A percentile compares a stretch with the other conserved stretches of the same genome.
These are phyloP conservation scores for Leptoclinus maculatus DNA, from an alignment of 2,797 vertebrate genomes.

Conservation along the genomic window DNA sequence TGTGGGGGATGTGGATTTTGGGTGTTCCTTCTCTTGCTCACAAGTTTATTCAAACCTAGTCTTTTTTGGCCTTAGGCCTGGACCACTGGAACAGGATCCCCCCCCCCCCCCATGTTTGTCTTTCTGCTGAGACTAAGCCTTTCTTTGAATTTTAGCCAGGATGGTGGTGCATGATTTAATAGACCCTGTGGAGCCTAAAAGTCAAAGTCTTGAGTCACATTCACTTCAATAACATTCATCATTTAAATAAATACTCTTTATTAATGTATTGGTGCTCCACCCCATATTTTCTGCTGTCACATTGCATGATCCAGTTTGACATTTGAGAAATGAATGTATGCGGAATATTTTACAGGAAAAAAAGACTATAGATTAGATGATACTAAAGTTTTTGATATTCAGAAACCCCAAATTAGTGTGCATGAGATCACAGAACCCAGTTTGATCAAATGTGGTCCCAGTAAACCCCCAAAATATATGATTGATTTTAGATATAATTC, in stretches of 20 bases:
- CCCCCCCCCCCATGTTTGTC: conserved; percentile 9
- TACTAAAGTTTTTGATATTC: background rate
- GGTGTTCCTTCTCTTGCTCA: conserved; percentile 34
- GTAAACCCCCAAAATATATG: background rate
- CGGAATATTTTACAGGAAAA: conserved; percentile 1
- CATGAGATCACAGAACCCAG: background rate
- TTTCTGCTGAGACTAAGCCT: background rate
- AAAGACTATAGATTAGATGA: background rate
- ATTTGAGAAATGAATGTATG: background rate
- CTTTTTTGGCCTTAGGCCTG: conserved; percentile 35
- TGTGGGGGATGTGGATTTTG: conserved; percentile 49
- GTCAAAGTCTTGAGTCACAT: conserved; percentile 11
- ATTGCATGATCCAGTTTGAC: background rate
- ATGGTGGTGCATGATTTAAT: conserved; percentile 3
- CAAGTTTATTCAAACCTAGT: conserved; percentile 33
- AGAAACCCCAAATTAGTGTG: background rate
- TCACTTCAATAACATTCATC: background rate
- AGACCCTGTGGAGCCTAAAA: conserved; percentile 14
- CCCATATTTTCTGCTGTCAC: background rate
- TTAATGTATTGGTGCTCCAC: conserved; percentile 5
- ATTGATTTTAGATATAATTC: background rate
- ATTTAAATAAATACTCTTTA: conserved; percentile 13
- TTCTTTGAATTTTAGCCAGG: conserved; percentile 15
- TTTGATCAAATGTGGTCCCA: conserved; percentile 1
- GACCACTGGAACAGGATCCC: conserved; percentile 22